Percentiles rank a stretch among this genome's conserved stretches.
Evolutionary conservation across 2,113 vertebrate genomes (phyloP).

Genomic region (Perca flavescens): DNA sequence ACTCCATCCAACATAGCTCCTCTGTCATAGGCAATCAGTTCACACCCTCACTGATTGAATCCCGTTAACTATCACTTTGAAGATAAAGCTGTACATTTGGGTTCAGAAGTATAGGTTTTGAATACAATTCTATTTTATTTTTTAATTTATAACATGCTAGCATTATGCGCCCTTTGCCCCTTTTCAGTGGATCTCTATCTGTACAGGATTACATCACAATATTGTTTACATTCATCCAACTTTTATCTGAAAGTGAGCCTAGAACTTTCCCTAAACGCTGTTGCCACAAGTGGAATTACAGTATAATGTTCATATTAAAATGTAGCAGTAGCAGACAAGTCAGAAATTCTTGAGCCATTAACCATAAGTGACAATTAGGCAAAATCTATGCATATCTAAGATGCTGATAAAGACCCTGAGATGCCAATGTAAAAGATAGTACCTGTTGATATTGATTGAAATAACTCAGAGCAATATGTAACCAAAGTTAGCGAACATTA

Average conservation of each 20-base stretch:
- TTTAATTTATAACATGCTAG: neutral
- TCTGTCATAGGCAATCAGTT: neutral
- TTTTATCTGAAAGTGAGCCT: neutral
- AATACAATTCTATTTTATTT: neutral
- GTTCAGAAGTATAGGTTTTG: neutral
- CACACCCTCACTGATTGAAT: neutral
- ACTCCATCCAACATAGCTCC: constrained; percentile 25
- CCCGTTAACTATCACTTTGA: neutral
- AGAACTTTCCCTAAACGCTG: neutral
- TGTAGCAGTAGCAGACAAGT: neutral
- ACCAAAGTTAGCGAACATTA: no score
- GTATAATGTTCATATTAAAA: neutral
- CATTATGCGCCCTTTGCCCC: neutral
- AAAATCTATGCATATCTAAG: neutral
- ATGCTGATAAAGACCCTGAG: neutral
- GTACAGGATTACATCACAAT: neutral
- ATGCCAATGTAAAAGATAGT: no score
- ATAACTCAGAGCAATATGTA: no score
- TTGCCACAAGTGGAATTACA: neutral
- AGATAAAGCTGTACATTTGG: neutral
- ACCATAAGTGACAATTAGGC: neutral
- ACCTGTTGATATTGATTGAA: no score
- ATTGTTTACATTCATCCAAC: neutral
- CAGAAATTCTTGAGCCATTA: neutral
- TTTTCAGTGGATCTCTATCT: neutral